Conservation (phyloP, 2,888 invertebrate genomes). For the Cryptus viduatorius region DNA sequence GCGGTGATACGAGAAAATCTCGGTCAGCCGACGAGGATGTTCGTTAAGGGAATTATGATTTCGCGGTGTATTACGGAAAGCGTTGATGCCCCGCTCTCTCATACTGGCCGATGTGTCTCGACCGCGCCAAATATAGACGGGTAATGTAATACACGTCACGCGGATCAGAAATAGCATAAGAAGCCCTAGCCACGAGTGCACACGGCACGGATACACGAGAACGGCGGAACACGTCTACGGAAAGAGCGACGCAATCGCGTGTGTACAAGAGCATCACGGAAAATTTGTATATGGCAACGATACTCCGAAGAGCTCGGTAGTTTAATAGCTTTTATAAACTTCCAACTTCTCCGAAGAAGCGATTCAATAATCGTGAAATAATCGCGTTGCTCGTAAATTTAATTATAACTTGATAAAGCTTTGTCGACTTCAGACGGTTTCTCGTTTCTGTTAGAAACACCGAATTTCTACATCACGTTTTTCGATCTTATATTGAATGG, state of each 20-base stretch:
- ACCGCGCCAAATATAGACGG: conserved; percentile 86
- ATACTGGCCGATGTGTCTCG: conserved; percentile 69
- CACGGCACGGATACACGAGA: conserved; percentile 84
- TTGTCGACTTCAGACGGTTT: not conserved
- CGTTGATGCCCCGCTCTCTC: conserved; percentile 34
- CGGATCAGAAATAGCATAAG: conserved; percentile 86
- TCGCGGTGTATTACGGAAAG: conserved; percentile 60
- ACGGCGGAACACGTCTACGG: conserved; percentile 31
- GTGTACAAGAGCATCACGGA: conserved; percentile 55
- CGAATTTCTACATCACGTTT: too few species aligned
- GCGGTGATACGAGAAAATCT: conserved; percentile 40
- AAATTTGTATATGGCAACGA: conserved; percentile 57
- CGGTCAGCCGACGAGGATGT: conserved; percentile 55
- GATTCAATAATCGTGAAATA: not conserved
- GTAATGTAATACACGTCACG: conserved; percentile 87
- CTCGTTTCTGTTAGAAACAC: not conserved
- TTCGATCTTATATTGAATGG: too few species aligned
- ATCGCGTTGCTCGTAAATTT: not conserved
- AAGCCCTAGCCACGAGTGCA: conserved; percentile 85
- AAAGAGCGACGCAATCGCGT: conserved; percentile 50
- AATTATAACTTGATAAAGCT: not conserved
- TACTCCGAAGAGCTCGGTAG: not conserved
- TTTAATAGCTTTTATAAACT: conserved; percentile 5
- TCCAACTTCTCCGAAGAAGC: not conserved
- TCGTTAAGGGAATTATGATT: conserved; percentile 62